Conservation (phyloP, 2,797 vertebrate genomes). For the Sciurus carolinensis region DNA sequence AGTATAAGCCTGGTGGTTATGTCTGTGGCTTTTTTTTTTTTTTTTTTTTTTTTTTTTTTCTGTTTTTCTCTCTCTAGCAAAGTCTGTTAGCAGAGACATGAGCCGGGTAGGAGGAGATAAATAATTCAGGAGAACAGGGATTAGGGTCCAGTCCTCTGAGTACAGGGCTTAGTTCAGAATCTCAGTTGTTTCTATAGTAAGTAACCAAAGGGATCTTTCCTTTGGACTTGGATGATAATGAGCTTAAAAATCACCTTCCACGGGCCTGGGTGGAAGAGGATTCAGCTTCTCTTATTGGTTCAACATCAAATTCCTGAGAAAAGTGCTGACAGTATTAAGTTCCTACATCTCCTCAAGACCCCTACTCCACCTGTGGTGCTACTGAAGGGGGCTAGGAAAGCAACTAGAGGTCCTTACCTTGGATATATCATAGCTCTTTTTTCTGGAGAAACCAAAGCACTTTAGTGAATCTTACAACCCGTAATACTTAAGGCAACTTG, state of each 20-base stretch:
- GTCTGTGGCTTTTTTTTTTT: slow-evolving; percentile 77
- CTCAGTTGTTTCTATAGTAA: neutral
- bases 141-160: neutral
- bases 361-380: neutral
- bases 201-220: neutral
- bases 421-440: neutral
- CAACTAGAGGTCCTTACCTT: neutral
- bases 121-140: neutral
- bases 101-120: slow-evolving; percentile 64
- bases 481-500: neutral
- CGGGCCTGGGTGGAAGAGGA: neutral
- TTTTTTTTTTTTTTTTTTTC: slow-evolving; percentile 63
- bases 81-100: slow-evolving; percentile 71
- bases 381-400: neutral
- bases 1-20: slow-evolving; percentile 85
- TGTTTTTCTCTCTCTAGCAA: slow-evolving; percentile 72
- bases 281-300: neutral
- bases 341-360: neutral
- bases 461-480: slow-evolving; percentile 69
- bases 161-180: neutral
- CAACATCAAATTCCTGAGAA: neutral
- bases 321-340: neutral
- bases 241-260: neutral
- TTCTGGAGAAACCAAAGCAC: slow-evolving; percentile 77
- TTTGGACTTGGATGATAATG: neutral